Percentiles rank a stretch among this genome's conserved stretches.
These are phyloP conservation scores for Pteronotus mesoamericanus DNA, from an alignment of 2,797 vertebrate species.

Conservation along the genomic window DNA sequence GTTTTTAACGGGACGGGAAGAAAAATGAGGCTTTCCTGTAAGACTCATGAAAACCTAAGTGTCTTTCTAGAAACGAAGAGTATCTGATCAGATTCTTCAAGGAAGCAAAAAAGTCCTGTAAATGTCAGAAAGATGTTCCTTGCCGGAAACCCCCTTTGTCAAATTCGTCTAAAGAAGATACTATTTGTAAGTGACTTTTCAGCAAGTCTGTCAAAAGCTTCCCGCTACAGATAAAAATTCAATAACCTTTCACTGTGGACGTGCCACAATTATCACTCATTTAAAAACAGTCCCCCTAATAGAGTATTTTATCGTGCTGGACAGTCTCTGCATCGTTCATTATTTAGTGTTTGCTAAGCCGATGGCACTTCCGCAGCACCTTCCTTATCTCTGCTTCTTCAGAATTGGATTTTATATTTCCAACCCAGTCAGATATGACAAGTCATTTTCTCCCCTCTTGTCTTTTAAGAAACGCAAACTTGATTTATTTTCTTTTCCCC, in stretches of 20 bases:
- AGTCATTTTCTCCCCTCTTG: constrained; percentile 91
- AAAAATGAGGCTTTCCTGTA: constrained; percentile 24
- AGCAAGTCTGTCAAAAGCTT: constrained; percentile 78
- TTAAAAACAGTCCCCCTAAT: constrained; percentile 89
- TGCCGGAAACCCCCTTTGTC: constrained; percentile 45
- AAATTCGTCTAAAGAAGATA: constrained; percentile 32
- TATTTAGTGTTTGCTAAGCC: constrained; percentile 98
- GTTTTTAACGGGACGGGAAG: constrained; percentile 56
- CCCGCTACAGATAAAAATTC: constrained; percentile 92
- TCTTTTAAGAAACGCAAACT: constrained; percentile 84
- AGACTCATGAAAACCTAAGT: constrained; percentile 36
- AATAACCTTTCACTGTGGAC: constrained; percentile 87
- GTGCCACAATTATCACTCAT: constrained; percentile 97
- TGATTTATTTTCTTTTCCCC: constrained; percentile 67
- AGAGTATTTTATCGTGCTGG: constrained; percentile 92
- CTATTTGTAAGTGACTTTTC: constrained; percentile 74
- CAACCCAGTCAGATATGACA: constrained; percentile 93
- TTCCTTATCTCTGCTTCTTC: constrained; percentile 90
- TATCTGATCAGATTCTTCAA: constrained; percentile 59
- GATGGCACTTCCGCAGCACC: constrained; percentile 84
- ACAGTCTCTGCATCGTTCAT: constrained; percentile 93
- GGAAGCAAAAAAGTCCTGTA: constrained; percentile 43
- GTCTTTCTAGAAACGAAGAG: constrained; percentile 42
- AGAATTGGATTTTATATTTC: constrained; percentile 98
- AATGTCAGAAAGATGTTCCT: constrained; percentile 43